phyloP scores from a whole-genome alignment of 2,113 vertebrate genomes.

The Grammomys dolichurus region DNA sequence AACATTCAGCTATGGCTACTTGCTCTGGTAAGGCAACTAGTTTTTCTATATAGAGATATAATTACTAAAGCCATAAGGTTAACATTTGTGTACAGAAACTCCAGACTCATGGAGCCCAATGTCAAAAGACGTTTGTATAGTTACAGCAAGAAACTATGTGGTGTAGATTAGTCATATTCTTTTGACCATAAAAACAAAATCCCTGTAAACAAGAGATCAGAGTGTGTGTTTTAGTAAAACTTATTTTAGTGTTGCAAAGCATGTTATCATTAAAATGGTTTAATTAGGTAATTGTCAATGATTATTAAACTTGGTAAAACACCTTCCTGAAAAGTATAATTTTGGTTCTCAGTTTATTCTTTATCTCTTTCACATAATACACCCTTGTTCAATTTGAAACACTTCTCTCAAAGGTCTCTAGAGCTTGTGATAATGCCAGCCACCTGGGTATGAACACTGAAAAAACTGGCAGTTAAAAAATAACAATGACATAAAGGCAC shows the following conservation, averaged over 20 bases:
- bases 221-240: neutral
- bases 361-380: neutral
- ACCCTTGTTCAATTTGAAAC: neutral
- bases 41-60: neutral
- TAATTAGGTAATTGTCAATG: neutral
- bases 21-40: neutral
- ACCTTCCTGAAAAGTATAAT: neutral
- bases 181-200: conserved; percentile 42
- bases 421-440: neutral
- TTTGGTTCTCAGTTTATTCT: neutral
- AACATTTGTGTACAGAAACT: neutral
- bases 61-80: neutral
- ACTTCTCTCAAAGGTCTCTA: neutral
- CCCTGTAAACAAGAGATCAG: conserved; percentile 7
- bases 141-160: conserved; percentile 1
- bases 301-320: conserved; percentile 1
- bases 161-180: neutral
- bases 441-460: neutral
- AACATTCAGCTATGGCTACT: neutral
- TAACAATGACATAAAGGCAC: neutral
- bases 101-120: neutral
- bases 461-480: neutral
- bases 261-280: conserved; percentile 1
- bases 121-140: neutral
- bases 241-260: neutral